A percentile compares a stretch with the other conserved stretches of the same genome.
These are phyloP conservation scores for Acanthosepion lycidas DNA, from an alignment of 2,888 invertebrate genomes.

Conservation along the genomic window DNA sequence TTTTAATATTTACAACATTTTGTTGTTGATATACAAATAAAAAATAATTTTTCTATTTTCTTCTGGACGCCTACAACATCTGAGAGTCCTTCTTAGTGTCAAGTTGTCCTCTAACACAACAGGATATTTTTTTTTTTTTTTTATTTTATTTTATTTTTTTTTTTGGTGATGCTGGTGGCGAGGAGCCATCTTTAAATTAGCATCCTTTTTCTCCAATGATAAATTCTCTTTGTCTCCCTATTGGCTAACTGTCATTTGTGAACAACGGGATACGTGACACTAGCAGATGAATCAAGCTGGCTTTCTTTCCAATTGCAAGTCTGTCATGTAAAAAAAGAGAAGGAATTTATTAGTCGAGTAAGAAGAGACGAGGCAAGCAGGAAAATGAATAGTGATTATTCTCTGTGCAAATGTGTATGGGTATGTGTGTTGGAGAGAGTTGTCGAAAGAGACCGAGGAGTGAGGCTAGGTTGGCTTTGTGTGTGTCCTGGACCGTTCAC, in stretches of 20 bases:
- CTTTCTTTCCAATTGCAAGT: slow-evolving; percentile 1
- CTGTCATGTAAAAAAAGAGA: not conserved
- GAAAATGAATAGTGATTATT: not conserved
- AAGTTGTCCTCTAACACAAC: not conserved
- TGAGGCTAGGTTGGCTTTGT: not conserved
- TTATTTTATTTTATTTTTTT: not conserved
- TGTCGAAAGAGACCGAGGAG: not conserved
- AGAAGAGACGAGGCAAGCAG: not conserved
- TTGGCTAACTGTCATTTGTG: not conserved
- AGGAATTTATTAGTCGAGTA: not conserved
- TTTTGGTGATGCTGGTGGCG: not conserved
- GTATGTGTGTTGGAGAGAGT: not conserved
- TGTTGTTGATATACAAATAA: not conserved
- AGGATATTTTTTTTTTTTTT: not conserved
- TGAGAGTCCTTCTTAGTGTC: not conserved
- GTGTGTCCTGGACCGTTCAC: not conserved
- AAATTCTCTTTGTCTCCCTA: not conserved
- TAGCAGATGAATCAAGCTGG: not conserved
- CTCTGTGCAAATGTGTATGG: not conserved
- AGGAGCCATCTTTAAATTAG: not conserved
- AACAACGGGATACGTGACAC: slow-evolving; percentile 7
- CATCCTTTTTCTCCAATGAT: not conserved
- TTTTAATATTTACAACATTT: not conserved
- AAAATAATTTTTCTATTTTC: not conserved
- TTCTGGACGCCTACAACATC: not conserved